Base-by-base conservation (phyloP, 37 sponge, comb jelly and placozoan genomes). In the Halichondria panicea region DNA sequence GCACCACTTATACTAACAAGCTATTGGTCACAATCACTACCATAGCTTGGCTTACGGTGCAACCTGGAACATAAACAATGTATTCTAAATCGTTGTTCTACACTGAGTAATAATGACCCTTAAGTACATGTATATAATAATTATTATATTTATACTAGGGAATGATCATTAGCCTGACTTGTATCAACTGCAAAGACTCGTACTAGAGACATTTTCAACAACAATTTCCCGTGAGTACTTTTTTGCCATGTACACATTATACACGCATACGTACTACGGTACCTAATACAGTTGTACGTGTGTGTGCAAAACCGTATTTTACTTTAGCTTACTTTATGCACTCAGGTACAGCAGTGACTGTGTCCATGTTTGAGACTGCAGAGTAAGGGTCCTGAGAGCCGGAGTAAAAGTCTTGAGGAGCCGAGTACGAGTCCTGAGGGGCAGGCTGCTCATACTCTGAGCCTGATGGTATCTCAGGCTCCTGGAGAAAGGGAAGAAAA, bases 261-360 rank as follows among this genome's bases (percentile, higher is more conserved):
- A 8, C 65, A 64, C 37, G 8, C 11, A 3, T 37, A 34, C 18
- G 18, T 8, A 31, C 65, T 8, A 8, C 38, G 15, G 65, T 8
- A 15, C 37, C n/a, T n/a, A n/a, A n/a, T n/a, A n/a, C n/a, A n/a
- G n/a, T n/a, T 55, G 56, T 34, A 28, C 32, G 63, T 63, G 63
- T 15, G 63, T 63, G 35, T 63, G 35, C 32, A 19, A 4, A 28
- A 30, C 18, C 35, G 63, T 63, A 19, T 4, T 22, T 34, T 33
- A 21, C 30, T 7, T 44, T 22, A 4, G 59, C 76, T 44, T 34
- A 91, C 93, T 45, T 70, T 32, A 93, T 93, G 57, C 91, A 93
- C 55, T 93, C 94, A 39, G 94, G 94, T 50, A 88, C 93, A 31
- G 66, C 41, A 0, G 57, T 35, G n/a, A 72, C 3, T 0, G 32